Evolutionary conservation across 2,888 invertebrate genomes (phyloP), one percentile per base, ranked within the genome.

Genomic region (Rotaria macrura): DNA sequence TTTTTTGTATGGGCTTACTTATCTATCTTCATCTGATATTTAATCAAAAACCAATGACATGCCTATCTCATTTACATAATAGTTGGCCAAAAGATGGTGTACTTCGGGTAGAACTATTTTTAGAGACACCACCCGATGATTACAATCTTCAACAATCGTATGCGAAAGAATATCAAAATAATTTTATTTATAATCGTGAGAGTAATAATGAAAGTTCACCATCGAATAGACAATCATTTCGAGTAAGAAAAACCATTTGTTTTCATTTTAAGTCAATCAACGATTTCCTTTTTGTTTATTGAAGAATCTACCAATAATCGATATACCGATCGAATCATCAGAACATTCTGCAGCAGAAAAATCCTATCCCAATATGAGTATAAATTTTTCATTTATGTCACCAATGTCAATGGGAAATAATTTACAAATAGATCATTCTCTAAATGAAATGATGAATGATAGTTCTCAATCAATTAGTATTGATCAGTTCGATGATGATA

Each of bases 81-180:
- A 93, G 94, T 23, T 99, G 98, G 98, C 97, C 98, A 0, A 92
- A 95, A 87, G 95, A 96, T 91, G 98, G 98, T 9, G 95, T 99
- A 88, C 92, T 99, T 34, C 92, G 96, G 87, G 95, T 97, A 25
- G 96, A 97, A 92, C 95, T 96, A 38, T 90, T 92, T 17, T 88
- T 90, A 23, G 54, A 85, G 52, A 40, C 25, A 38, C 49, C 34
- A 17, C 43, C 47, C 17, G 89, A 93, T 85, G 94, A 94, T 90
- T 95, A 95, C 89, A 93, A 93, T 87, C 93, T 95, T 89, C 93
- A 94, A 89, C 94, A 95, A 88, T 95, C 95, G 88, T 95, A 95
- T 91, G 94, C 94, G 38, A 95, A 95, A 90, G 95, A 95, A 89
- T 89, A 89, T 85, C 86, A 85, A 65, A 65, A 20, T 65, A 34